Base-by-base conservation (phyloP, 1,140 invertebrate species). In the Drosophila suzukii region DNA sequence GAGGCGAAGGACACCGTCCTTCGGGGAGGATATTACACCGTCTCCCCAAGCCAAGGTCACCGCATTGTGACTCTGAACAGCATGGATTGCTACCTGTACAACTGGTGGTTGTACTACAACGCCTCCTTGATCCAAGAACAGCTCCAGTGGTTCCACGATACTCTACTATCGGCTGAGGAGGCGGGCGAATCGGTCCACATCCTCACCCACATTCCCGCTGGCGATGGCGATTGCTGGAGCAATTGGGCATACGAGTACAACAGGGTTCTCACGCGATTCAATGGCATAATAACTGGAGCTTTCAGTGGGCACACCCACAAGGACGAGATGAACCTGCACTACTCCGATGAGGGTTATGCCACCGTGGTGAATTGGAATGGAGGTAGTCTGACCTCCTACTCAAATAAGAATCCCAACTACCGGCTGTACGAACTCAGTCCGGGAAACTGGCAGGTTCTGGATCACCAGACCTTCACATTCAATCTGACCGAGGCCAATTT, bases 291-390 rank as follows among this genome's bases (percentile, higher is more conserved):
- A 36, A 92, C 93, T 0, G 96, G 93, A 7, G 95, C 97, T 90
- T 97, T 97, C 82, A 96, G 96, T 74, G 96, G 96, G 0, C 97
- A 97, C 81, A 95, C 95, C 1, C 97, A 97, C 81, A 94, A 93
- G 20, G 96, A 97, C 72, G 95, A 96, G 80, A 94, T 97, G 72
- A 94, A 94, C 47, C 86, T 97, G 38, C 95, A 94, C 86, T 96
- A 96, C 78, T 82, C 81, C 1, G 80, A 93, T 39, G 82, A 95
- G 0, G 94, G 94, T 0, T 39, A 39, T 17, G 74, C 86, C 32
- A 68, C 68, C 4, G 89, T 81, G 57, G 93, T 97, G 3, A 95
- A 96, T n/a, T 97, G 96, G 94, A 96, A 97, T 56, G 95, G 94
- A 0, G 97, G 96, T 34, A 96, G 96, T 81, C 90, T 96, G 4